A percentile compares a stretch with the other conserved stretches of the same genome.
Evolutionary conservation across 2,113 vertebrate genomes (phyloP).

Genomic region (Pithys albifrons): DNA sequence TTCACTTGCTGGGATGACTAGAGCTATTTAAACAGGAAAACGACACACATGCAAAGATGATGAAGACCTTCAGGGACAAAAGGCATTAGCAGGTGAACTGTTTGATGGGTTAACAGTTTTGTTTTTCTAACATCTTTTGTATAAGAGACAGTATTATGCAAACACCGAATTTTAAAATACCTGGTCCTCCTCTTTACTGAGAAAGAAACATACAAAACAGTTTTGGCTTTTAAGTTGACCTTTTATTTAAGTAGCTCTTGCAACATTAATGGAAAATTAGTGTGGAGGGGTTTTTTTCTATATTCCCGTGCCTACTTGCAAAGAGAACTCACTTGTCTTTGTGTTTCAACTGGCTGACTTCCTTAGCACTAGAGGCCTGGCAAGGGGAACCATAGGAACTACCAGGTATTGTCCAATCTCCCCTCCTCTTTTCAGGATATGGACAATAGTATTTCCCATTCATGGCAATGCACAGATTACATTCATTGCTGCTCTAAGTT

Average conservation of each 20-base stretch:
- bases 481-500: conserved; percentile 19
- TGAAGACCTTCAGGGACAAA: neutral
- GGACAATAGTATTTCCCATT: conserved; percentile 44
- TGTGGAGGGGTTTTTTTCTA: neutral
- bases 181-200: neutral
- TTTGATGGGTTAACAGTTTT: neutral
- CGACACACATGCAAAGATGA: neutral
- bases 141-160: neutral
- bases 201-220: neutral
- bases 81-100: neutral
- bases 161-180: neutral
- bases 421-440: conserved; percentile 14
- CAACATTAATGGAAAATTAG: neutral
- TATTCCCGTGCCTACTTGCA: conserved; percentile 15
- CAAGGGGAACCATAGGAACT: conserved; percentile 36
- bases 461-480: conserved; percentile 11
- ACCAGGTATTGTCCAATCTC: conserved; percentile 57
- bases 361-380: conserved; percentile 14
- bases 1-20: neutral
- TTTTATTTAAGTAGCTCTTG: neutral
- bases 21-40: neutral
- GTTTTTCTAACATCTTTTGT: neutral
- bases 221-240: neutral
- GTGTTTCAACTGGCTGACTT: conserved; percentile 18
- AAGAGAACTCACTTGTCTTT: conserved; percentile 6